Conservation (phyloP, 23 tunicate genomes). For the Aplidium turbinatum region DNA sequence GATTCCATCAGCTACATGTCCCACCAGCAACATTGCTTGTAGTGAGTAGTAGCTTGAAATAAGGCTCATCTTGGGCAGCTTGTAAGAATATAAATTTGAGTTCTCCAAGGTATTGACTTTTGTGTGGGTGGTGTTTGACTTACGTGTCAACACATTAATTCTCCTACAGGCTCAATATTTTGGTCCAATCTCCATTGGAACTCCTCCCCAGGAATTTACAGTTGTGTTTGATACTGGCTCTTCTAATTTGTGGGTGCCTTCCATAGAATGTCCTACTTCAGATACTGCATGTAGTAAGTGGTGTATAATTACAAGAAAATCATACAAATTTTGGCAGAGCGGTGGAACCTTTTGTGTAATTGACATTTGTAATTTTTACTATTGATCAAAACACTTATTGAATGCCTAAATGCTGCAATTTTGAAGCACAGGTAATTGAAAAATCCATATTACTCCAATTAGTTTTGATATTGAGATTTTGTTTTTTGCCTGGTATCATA, state of each 20-base stretch:
- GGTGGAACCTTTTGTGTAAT: no score
- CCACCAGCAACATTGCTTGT: constrained; percentile 27
- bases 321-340: no score
- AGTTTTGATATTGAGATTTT: no score
- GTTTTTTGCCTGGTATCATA: no score
- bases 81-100: no score
- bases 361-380: no score
- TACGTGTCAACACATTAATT: no score
- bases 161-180: constrained; percentile 43
- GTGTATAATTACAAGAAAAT: neutral
- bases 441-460: no score
- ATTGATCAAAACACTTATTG: no score
- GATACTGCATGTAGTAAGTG: constrained; percentile 37
- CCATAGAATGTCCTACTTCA: constrained; percentile 24
- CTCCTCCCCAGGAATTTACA: constrained; percentile 54
- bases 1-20: constrained; percentile 62
- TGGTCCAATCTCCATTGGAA: constrained; percentile 50
- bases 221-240: constrained; percentile 76
- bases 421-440: no score
- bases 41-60: neutral
- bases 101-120: no score
- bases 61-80: neutral
- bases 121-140: neutral
- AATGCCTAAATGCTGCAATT: no score
- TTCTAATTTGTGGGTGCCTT: constrained; percentile 67